Evolutionary conservation across 2,113 vertebrate genomes (phyloP).

Genomic region (Isurus oxyrinchus): DNA sequence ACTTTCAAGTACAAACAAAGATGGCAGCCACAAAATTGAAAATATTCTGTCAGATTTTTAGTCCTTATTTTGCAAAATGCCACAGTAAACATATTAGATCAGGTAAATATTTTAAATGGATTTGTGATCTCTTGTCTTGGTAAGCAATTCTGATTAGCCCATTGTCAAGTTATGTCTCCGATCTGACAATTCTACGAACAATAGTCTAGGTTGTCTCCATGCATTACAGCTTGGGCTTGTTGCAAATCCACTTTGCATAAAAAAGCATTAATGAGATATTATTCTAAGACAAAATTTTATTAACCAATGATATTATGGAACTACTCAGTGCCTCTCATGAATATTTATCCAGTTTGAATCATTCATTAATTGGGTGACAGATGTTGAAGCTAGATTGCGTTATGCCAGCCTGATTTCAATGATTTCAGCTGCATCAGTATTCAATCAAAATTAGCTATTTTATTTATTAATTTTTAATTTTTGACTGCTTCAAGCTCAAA

Average conservation of each 20-base stretch:
- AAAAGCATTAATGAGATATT: neutral
- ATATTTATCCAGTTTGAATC: conserved; percentile 5
- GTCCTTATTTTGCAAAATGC: neutral
- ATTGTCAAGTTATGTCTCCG: neutral
- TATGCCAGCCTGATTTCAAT: neutral
- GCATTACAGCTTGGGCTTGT: neutral
- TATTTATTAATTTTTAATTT: neutral
- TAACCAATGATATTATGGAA: neutral
- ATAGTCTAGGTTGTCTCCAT: neutral
- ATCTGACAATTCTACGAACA: neutral
- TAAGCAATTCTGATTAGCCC: neutral
- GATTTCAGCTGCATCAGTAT: neutral
- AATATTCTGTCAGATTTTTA: neutral
- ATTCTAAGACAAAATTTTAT: neutral
- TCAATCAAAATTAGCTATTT: conserved; percentile 14
- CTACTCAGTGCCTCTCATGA: neutral
- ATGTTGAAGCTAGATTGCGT: neutral
- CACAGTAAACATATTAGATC: neutral
- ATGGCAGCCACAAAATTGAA: neutral
- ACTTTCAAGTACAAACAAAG: neutral
- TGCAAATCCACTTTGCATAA: neutral
- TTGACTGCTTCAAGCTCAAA: neutral
- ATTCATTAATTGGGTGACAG: conserved; percentile 17
- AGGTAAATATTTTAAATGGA: neutral
- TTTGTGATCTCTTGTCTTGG: neutral